Evolutionary conservation across 2,113 vertebrate species (phyloP).

Genomic region (Tetrao urogallus): DNA sequence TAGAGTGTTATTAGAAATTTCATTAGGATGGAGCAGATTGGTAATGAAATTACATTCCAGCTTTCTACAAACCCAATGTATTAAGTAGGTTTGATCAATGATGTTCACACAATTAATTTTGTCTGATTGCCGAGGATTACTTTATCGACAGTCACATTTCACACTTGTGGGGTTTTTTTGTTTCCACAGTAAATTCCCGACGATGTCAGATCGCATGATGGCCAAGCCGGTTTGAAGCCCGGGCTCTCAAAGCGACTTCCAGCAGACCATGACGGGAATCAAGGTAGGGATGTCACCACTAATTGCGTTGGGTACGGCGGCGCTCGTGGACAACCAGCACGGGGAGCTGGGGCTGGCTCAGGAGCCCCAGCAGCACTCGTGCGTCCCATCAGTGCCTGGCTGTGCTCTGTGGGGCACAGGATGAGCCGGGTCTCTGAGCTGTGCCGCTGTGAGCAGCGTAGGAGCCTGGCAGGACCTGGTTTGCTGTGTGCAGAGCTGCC

Average conservation of each 20-base stretch:
- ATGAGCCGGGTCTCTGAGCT: not conserved
- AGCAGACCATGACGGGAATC: not conserved
- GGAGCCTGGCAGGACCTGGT: not conserved
- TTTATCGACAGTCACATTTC: conserved; percentile 79
- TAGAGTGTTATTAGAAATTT: conserved; percentile 82
- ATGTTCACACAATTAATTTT: conserved; percentile 84
- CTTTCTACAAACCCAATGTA: conserved; percentile 76
- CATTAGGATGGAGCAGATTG: conserved; percentile 82
- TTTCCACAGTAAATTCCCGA: conserved; percentile 61
- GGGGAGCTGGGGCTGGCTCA: rapidly evolving
- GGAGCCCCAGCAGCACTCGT: not conserved
- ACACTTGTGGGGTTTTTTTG: conserved; percentile 68
- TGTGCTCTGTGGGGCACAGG: not conserved
- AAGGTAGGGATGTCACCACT: conserved; percentile 41
- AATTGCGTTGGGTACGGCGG: not conserved
- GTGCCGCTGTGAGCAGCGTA: rapidly evolving
- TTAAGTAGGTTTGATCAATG: conserved; percentile 83
- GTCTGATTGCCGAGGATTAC: conserved; percentile 78
- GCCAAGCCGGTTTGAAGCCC: not conserved
- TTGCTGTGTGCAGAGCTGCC: not conserved
- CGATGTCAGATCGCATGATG: conserved; percentile 16
- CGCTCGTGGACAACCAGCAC: not conserved
- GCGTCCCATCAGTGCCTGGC: not conserved
- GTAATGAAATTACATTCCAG: conserved; percentile 84
- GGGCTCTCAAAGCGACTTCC: not conserved